phyloP scores from a whole-genome alignment of 92 coral and sea anemone genomes.

The Porites lobata region DNA sequence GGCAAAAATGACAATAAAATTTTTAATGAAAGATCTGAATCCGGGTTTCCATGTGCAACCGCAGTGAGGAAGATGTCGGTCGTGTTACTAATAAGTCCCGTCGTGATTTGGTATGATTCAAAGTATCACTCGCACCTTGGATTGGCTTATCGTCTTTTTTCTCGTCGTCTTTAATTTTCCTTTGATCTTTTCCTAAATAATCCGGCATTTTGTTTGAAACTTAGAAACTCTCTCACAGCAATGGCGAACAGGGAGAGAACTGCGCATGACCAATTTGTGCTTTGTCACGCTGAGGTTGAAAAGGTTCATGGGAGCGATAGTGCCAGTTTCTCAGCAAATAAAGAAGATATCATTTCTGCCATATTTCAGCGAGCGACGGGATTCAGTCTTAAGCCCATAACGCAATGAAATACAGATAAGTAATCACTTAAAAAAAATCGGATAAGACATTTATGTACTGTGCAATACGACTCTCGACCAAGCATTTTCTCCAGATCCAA shows the following conservation, averaged over 20 bases:
- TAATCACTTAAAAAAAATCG: no score
- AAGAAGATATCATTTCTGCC: no score
- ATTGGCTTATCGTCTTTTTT: conserved; percentile 97
- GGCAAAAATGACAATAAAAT: background rate
- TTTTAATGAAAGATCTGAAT: background rate
- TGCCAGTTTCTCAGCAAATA: no score
- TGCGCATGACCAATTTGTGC: conserved; percentile 68
- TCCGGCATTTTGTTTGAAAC: conserved; percentile 89
- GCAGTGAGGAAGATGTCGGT: no score
- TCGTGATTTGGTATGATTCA: background rate
- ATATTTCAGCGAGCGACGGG: no score
- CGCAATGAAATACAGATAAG: no score
- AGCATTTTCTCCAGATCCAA: no score
- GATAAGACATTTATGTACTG: no score
- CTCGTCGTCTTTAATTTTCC: conserved; percentile 88
- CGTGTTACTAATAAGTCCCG: no score
- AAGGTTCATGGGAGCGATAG: conserved; percentile 5
- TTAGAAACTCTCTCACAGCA: background rate
- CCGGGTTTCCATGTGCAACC: background rate
- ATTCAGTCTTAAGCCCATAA: no score
- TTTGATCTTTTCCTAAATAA: conserved; percentile 98
- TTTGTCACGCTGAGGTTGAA: conserved; percentile 31
- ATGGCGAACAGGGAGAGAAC: conserved; percentile 37
- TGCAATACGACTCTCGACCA: no score
- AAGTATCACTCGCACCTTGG: conserved; percentile 71